phyloP scores from a whole-genome alignment of 1,140 invertebrate species.

The Spodoptera litura region DNA sequence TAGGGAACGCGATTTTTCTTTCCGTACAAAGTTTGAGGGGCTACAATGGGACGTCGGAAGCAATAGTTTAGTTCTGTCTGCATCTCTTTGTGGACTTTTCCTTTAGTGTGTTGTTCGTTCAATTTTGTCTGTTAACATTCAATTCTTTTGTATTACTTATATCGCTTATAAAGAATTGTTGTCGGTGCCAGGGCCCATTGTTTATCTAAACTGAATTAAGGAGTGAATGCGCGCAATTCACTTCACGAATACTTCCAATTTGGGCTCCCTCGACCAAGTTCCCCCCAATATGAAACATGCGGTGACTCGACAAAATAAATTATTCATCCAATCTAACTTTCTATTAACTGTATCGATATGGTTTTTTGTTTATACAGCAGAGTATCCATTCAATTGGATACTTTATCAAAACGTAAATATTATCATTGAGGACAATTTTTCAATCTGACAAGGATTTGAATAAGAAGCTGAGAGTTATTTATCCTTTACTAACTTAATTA shows the following conservation, averaged over 20 bases:
- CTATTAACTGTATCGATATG: not conserved
- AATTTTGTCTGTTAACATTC: too few relatives aligned
- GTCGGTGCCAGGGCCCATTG: conserved; percentile 20
- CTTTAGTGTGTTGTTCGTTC: too few relatives aligned
- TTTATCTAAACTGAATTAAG: conserved; percentile 37
- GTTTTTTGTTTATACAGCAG: conserved; percentile 7
- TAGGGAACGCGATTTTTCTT: too few relatives aligned
- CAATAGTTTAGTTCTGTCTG: too few relatives aligned
- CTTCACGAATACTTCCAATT: conserved; percentile 16
- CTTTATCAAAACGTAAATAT: not conserved
- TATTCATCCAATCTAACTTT: conserved; percentile 24
- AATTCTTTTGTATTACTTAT: not conserved
- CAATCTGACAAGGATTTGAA: too few relatives aligned
- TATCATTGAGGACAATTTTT: too few relatives aligned
- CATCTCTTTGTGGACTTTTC: too few relatives aligned
- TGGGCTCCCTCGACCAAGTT: conserved; percentile 23
- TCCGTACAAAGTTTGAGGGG: too few relatives aligned
- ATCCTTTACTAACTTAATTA: too few relatives aligned
- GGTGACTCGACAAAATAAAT: conserved; percentile 24
- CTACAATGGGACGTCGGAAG: too few relatives aligned
- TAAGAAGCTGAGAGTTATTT: not conserved
- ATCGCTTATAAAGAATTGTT: conserved; percentile 9
- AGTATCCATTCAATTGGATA: not conserved
- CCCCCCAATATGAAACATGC: conserved; percentile 5
- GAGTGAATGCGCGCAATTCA: conserved; percentile 38